These are phyloP conservation scores for Malthinus flaveolus DNA, from an alignment of 2,888 invertebrate species.

Conservation along the genomic window DNA sequence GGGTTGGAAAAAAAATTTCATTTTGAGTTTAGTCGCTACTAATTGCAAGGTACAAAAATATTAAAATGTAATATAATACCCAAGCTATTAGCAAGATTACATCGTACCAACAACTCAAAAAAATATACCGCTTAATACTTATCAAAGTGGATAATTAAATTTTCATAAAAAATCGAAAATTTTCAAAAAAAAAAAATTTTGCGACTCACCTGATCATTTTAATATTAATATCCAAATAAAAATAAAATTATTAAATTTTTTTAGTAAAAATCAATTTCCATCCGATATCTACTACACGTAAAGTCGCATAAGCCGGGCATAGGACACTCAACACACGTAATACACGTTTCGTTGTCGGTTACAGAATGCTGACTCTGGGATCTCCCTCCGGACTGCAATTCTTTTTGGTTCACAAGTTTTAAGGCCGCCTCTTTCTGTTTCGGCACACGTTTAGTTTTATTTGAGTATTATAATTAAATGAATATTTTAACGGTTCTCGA, in stretches of 20 bases:
- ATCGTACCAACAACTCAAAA: too few species aligned
- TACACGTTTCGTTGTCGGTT: slow-evolving; percentile 21
- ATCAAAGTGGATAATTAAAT: background rate
- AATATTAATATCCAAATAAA: background rate
- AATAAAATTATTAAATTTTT: background rate
- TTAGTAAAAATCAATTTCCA: background rate
- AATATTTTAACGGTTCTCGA: slow-evolving; percentile 4
- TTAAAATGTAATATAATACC: too few species aligned
- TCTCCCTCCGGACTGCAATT: slow-evolving; percentile 23
- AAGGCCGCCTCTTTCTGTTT: slow-evolving; percentile 9
- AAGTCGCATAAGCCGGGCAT: slow-evolving; percentile 7
- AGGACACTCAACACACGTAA: slow-evolving; percentile 21
- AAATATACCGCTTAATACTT: too few species aligned
- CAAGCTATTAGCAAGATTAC: too few species aligned
- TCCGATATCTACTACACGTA: background rate
- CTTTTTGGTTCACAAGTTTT: slow-evolving; percentile 15
- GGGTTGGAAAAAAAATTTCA: too few species aligned
- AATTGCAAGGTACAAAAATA: too few species aligned
- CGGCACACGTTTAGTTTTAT: slow-evolving; percentile 1
- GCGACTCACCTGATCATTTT: slow-evolving; percentile 1
- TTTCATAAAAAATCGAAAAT: background rate
- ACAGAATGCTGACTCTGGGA: slow-evolving; percentile 26
- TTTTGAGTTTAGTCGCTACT: too few species aligned
- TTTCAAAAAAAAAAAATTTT: background rate
- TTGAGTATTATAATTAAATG: slow-evolving; percentile 4